Conservation (phyloP, 1,140 invertebrate genomes). For the Drosophila lini region DNA sequence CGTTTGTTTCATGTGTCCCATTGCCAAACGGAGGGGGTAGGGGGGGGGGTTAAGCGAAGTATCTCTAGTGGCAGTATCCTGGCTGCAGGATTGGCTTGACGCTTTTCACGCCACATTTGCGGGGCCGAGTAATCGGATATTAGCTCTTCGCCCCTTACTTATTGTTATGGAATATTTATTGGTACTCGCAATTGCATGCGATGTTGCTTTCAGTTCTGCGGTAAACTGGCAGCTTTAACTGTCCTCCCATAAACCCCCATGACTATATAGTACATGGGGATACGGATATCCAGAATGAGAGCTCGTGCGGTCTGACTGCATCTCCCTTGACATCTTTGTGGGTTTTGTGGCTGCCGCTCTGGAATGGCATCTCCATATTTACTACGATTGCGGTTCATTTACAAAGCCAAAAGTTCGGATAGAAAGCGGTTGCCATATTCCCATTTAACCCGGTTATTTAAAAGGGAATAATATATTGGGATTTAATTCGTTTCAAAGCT, state of each 20-base stretch:
- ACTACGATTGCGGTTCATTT: constrained; percentile 58
- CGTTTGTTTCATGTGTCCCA: constrained; percentile 74
- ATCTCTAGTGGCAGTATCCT: constrained; percentile 23
- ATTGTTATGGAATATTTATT: constrained; percentile 80
- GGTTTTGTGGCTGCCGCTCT: constrained; percentile 45
- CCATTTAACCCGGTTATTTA: background rate
- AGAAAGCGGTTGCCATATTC: background rate
- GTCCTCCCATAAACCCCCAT: constrained; percentile 13
- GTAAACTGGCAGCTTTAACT: constrained; percentile 48
- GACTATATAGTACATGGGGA: constrained; percentile 19
- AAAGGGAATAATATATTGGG: background rate
- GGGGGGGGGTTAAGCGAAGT: background rate
- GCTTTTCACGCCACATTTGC: constrained; percentile 74
- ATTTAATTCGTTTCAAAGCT: background rate
- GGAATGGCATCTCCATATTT: constrained; percentile 63
- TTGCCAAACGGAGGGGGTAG: constrained; percentile 2
- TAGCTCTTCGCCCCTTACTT: constrained; percentile 63
- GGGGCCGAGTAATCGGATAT: constrained; percentile 72
- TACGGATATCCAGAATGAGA: background rate
- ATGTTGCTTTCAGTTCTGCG: constrained; percentile 40
- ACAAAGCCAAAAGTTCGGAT: constrained; percentile 20
- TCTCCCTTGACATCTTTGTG: constrained; percentile 36
- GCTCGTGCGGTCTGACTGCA: constrained; percentile 14
- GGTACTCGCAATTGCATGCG: constrained; percentile 61
- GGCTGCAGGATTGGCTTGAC: constrained; percentile 31